Evolutionary conservation across 1,140 invertebrate species (phyloP), one percentile per base, ranked within the genome.

Genomic region (Ptiloglossa arizonensis): DNA sequence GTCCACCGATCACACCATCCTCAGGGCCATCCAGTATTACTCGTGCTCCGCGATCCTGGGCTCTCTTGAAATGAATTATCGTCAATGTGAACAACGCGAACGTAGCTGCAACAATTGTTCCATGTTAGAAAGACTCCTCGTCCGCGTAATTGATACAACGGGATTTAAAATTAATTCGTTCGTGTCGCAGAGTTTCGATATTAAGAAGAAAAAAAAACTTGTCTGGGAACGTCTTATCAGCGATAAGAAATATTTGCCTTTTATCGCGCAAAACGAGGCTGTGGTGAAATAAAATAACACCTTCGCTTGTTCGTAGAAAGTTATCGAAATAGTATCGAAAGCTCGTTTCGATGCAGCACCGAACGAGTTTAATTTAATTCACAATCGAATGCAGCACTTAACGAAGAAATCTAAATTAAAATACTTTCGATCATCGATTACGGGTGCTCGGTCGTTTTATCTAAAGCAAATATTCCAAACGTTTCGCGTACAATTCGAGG

Each of bases 1-100:
- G 89, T 5, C 93, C 91, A 24, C 95, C 93, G 56, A 96, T 92
- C n/a, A 96, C 94, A 0, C 96, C 96, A 86, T 96, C 95, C 8
- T 94, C 94, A 0, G 94, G 95, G 52, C 94, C 95, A 80, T 95
- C 95, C 41, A 93, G 89, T 88, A 87, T 93, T n/a, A n/a, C n/a
- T 89, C 78, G 92, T 88, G 63, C 93, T 85, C 87, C 85, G 2
- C 94, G 94, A 11, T 95, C 95, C 85, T 97, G 96, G 57, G 95
- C 94, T 15, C 97, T 93, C 89, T 98, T 98, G 89, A 97, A 97
- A 87, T 98, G 96, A 86, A 98, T 97, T 89, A 98, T 98, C 91
- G 96, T 96, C 62, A 98, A 91, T 1, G 97, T 97, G 91, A 98
- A 98, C 62, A 97, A 94, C 38, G 96, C 96, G 88, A 98, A 98